phyloP scores from a whole-genome alignment of 2,797 vertebrate species.

The Centroberyx gerrardi region DNA sequence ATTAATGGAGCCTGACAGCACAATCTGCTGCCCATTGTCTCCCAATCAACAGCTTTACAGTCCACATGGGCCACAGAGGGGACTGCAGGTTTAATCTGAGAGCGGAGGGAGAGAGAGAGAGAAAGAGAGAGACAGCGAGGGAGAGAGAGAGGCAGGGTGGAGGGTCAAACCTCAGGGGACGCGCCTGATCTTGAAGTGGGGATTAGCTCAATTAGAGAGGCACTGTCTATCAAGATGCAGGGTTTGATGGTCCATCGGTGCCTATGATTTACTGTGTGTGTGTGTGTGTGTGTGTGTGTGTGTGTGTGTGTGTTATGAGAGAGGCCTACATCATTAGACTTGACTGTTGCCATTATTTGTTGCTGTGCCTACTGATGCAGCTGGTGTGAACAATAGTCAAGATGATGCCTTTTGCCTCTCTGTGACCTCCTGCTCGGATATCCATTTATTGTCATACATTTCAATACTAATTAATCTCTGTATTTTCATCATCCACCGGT shows the following conservation, averaged over 20 bases:
- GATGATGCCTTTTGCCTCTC: conserved; percentile 56
- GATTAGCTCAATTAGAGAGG: conserved; percentile 94
- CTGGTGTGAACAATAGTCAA: conserved; percentile 69
- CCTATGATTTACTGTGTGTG: conserved; percentile 32
- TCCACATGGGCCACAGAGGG: conserved; percentile 87
- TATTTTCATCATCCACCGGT: conserved; percentile 41
- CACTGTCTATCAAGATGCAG: conserved; percentile 89
- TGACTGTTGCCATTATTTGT: conserved; percentile 79
- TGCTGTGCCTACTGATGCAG: conserved; percentile 67
- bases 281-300: conserved; percentile 35
- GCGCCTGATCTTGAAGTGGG: conserved; percentile 92
- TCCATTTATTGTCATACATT: conserved; percentile 70
- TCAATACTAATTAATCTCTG: conserved; percentile 65
- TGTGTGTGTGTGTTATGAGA: conserved; percentile 58
- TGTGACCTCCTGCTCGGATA: conserved; percentile 62
- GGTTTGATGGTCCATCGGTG: conserved; percentile 57
- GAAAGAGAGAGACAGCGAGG: conserved; percentile 26
- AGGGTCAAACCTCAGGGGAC: conserved; percentile 81
- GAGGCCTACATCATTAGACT: conserved; percentile 78
- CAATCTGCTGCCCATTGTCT: conserved; percentile 99
- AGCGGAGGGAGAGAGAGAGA: conserved; percentile 38
- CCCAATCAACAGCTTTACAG: conserved; percentile 89
- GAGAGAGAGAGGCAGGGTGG: conserved; percentile 61
- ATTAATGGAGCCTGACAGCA: conserved; percentile 99
- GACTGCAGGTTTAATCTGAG: conserved; percentile 67